Base-by-base conservation (phyloP, 1,140 invertebrate genomes). In the Formica selysi region DNA sequence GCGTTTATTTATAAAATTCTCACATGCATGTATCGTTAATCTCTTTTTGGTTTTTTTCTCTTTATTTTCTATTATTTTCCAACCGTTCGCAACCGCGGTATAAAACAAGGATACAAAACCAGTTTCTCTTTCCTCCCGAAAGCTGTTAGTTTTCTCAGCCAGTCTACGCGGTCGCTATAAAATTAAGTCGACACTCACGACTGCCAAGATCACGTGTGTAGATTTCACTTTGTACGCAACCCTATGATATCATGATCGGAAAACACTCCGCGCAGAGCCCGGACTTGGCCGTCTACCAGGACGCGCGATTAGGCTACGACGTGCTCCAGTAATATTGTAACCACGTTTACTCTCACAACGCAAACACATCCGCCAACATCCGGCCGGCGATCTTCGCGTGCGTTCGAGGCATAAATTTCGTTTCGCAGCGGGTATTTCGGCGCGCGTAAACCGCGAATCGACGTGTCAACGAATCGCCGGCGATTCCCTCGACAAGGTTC, bases 401-500 rank as follows among this genome's bases (percentile, higher is more conserved):
- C 32, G 54, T 38, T 26, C 76, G 32, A 64, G 10, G 48, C 32
- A 57, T 62, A 74, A 74, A 83, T 83, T 73, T 73, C 29, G 38
- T 22, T 13, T 8, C 78, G 78, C 62, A 44, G 64, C 48, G 68
- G 76, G 11, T 64, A 76, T 59, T 68, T 51, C 22, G 41, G 41
- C 64, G 76, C 54, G 81, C 48, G 81, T 61, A 88, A 89, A 89
- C 86, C 87, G 87, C 88, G 87, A 85, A 88, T 88, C 73, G 84
- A 89, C 85, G 85, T 91, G 91, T 92, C 91, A 92, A 92, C 90
- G 87, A 68, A 86, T 90, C 87, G 68, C 68, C 73, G 80, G 83
- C 87, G 89, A 92, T 92, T 90, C 91, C 76, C 89, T 87, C 86
- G 89, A 81, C 87, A 86, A 89, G 87, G 89, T 90, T 88, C 89